Conservation (phyloP, 2,888 invertebrate genomes). For the Priocnemis perturbator region DNA sequence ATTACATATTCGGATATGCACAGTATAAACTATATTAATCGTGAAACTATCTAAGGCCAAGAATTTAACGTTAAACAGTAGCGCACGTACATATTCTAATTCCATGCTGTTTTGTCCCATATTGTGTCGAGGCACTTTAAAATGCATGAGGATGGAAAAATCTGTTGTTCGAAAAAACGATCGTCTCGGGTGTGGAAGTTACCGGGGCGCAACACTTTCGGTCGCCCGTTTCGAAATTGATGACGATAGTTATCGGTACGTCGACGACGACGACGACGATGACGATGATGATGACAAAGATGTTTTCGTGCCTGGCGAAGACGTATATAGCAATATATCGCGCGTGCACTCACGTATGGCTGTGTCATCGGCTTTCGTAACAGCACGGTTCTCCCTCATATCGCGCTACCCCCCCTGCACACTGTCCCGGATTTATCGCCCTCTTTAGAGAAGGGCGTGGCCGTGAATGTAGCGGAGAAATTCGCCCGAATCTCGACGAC, state of each 20-base stretch:
- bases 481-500: background rate
- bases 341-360: constrained; percentile 1
- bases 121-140: background rate
- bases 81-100: no score
- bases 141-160: background rate
- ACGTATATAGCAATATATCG: constrained; percentile 8
- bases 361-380: constrained; percentile 9
- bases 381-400: background rate
- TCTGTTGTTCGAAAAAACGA: background rate
- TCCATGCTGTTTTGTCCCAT: no score
- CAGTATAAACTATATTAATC: no score
- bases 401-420: no score
- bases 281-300: background rate
- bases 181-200: no score
- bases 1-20: no score
- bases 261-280: background rate
- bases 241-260: no score
- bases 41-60: no score
- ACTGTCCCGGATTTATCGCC: constrained; percentile 2
- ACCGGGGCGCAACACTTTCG: no score
- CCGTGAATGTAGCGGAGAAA: background rate
- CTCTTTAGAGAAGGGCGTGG: constrained; percentile 4
- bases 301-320: background rate
- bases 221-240: no score
- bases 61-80: no score